These are phyloP conservation scores for Selene dorsalis DNA, from an alignment of 2,797 vertebrate species.

Conservation along the genomic window DNA sequence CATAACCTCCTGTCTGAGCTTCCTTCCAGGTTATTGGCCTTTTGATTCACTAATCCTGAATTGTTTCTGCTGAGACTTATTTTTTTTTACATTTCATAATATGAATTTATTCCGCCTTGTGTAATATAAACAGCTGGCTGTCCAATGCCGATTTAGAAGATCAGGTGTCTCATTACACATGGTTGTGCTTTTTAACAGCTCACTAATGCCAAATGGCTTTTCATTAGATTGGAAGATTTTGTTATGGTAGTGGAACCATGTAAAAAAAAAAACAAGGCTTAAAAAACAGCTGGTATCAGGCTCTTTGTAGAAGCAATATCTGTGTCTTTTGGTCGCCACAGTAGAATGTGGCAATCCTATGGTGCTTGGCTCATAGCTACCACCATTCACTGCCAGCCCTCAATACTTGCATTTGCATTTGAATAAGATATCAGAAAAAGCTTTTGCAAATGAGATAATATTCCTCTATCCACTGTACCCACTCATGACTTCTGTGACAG, in stretches of 20 bases:
- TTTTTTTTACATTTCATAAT: conserved; percentile 2
- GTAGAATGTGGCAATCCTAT: conserved; percentile 27
- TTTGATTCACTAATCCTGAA: conserved; percentile 29
- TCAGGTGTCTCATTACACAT: conserved; percentile 24
- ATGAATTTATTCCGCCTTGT: conserved; percentile 3
- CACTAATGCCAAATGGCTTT: conserved; percentile 7
- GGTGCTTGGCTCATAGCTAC: conserved; percentile 25
- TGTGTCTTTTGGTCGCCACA: conserved; percentile 17
- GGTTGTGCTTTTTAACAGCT: conserved; percentile 23
- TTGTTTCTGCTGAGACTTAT: conserved; percentile 4
- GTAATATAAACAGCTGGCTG: conserved; percentile 1
- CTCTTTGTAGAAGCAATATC: conserved; percentile 2
- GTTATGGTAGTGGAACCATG: not conserved
- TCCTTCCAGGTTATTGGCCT: conserved; percentile 86
- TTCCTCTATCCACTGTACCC: conserved; percentile 35
- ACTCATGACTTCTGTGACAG: conserved; percentile 38
- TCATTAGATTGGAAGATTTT: conserved; percentile 14
- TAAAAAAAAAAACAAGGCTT: conserved; percentile 2
- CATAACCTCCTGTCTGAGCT: conserved; percentile 92
- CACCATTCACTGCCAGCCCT: conserved; percentile 42
- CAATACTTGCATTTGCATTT: conserved; percentile 61
- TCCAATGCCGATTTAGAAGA: conserved; percentile 7
- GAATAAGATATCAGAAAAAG: conserved; percentile 55
- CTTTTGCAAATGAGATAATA: conserved; percentile 59
- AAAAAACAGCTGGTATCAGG: conserved; percentile 17